phyloP scores from a whole-genome alignment of 1,140 invertebrate species.

The Ylistrum balloti region DNA sequence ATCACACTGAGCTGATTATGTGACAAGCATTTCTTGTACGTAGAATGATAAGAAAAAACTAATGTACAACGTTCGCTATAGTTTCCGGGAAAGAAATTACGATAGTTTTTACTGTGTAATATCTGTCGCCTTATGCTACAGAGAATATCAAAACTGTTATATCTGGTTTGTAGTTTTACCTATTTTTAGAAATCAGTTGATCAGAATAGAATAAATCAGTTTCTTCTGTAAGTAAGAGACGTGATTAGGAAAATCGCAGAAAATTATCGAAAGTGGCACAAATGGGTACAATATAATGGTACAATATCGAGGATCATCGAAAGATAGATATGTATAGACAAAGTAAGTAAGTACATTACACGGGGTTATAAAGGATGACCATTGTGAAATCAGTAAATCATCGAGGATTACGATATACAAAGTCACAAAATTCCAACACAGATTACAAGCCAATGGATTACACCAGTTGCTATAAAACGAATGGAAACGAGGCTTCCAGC shows the following conservation, averaged over 20 bases:
- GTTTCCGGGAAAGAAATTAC: no score
- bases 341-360: background rate
- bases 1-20: no score
- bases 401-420: background rate
- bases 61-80: no score
- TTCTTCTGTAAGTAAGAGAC: background rate
- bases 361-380: background rate
- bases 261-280: background rate
- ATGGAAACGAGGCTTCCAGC: background rate
- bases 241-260: background rate
- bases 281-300: background rate
- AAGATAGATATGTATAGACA: background rate
- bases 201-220: no score
- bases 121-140: no score
- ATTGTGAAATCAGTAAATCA: background rate
- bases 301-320: background rate
- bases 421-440: no score
- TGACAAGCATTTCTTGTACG: no score
- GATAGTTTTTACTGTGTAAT: no score
- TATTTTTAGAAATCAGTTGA: no score
- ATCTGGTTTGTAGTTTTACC: no score
- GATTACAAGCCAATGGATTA: background rate
- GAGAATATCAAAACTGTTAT: no score
- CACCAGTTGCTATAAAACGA: background rate
- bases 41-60: no score